phyloP scores from a whole-genome alignment of 2,797 vertebrate genomes.

The Phoebastria nigripes region DNA sequence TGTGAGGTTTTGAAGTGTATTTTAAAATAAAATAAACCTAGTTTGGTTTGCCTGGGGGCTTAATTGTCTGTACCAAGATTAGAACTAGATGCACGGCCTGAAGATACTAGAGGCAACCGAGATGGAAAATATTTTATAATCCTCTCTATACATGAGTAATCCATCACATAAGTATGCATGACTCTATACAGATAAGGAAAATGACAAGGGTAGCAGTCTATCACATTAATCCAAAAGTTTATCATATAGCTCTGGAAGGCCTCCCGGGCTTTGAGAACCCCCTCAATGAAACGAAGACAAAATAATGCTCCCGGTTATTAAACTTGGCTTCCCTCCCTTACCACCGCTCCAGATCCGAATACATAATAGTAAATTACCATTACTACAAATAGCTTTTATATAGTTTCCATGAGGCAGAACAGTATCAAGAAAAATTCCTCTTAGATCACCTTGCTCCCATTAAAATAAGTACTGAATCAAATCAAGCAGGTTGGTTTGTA shows the following conservation, averaged over 20 bases:
- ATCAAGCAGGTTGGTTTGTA: not conserved
- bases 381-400: not conserved
- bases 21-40: conserved; percentile 6
- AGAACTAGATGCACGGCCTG: not conserved
- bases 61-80: not conserved
- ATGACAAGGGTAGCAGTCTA: not conserved
- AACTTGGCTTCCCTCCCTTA: not conserved
- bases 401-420: not conserved
- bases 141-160: not conserved
- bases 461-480: not conserved
- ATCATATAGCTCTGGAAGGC: not conserved
- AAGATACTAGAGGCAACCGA: not conserved
- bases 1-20: not conserved
- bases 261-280: not conserved
- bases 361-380: not conserved
- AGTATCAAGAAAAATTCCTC: not conserved
- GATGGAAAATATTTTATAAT: not conserved
- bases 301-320: not conserved
- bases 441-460: not conserved
- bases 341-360: not conserved
- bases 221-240: not conserved
- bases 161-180: not conserved
- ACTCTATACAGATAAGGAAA: not conserved
- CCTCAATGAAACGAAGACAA: not conserved
- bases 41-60: not conserved